phyloP scores from a whole-genome alignment of 2,888 invertebrate species.

The Drosophila meridionalis region DNA sequence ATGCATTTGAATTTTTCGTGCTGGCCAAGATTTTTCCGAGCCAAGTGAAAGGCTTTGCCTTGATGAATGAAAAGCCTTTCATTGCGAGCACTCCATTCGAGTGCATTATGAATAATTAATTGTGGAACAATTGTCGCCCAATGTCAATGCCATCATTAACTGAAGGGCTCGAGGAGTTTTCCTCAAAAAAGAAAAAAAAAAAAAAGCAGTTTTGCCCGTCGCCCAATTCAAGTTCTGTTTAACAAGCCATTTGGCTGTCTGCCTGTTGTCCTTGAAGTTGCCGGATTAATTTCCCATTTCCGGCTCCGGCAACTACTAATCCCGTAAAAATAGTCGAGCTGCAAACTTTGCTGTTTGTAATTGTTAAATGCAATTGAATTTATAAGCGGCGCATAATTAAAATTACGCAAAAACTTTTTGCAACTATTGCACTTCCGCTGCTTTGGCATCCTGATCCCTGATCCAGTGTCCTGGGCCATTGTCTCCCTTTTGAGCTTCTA shows the following conservation, averaged over 20 bases:
- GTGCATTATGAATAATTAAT: constrained; percentile 73
- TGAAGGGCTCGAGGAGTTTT: constrained; percentile 46
- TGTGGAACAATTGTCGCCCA: constrained; percentile 57
- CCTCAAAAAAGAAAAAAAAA: background rate
- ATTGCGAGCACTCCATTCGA: constrained; percentile 53
- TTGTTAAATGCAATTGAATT: constrained; percentile 80
- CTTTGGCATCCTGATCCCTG: constrained; percentile 28
- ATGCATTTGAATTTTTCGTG: constrained; percentile 70
- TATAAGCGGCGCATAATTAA: constrained; percentile 78
- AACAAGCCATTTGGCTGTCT: constrained; percentile 41
- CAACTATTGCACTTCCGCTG: constrained; percentile 68
- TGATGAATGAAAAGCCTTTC: constrained; percentile 20
- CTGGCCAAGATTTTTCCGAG: constrained; percentile 22
- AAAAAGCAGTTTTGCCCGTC: constrained; percentile 1
- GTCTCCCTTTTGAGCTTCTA: constrained; percentile 40
- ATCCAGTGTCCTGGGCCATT: constrained; percentile 16
- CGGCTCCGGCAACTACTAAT: constrained; percentile 65
- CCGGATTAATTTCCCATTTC: constrained; percentile 77
- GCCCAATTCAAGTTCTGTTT: constrained; percentile 27
- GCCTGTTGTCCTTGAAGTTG: constrained; percentile 33
- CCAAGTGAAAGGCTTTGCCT: constrained; percentile 59
- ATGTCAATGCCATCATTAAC: constrained; percentile 67
- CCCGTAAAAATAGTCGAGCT: constrained; percentile 71
- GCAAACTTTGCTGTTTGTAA: constrained; percentile 63
- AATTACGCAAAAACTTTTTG: constrained; percentile 74